A percentile compares a stretch with the other conserved stretches of the same genome.
phyloP scores from a whole-genome alignment of 2,113 vertebrate genomes.

The Mystacornis crossleyi region DNA sequence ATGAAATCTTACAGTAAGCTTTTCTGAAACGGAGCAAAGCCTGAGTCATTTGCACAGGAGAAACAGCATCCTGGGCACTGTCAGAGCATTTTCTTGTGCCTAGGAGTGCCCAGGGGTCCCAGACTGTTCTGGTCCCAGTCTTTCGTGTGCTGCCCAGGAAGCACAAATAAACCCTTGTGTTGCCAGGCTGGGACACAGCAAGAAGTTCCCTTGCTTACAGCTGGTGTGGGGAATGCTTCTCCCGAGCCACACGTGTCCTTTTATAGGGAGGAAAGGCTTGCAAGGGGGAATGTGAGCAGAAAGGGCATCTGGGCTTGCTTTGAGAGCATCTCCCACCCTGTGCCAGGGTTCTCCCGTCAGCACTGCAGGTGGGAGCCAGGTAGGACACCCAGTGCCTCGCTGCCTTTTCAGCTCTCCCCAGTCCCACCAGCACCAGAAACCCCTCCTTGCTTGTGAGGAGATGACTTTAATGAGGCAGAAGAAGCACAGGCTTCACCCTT shows the following conservation, averaged over 20 bases:
- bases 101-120: background rate
- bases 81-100: background rate
- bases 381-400: background rate
- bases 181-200: background rate
- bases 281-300: background rate
- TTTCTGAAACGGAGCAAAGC: background rate
- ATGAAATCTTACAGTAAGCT: background rate
- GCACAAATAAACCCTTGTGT: background rate
- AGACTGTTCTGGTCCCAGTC: background rate
- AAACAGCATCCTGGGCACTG: background rate
- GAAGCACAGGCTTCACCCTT: background rate
- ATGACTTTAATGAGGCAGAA: background rate
- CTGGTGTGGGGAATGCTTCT: background rate
- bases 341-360: background rate
- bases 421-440: background rate
- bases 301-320: background rate
- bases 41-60: background rate
- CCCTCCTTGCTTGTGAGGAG: background rate
- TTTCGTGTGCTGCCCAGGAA: accelerated
- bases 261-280: background rate
- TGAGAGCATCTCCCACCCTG: background rate
- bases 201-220: background rate
- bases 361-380: accelerated
- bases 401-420: background rate
- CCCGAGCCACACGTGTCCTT: accelerated